Conservation (phyloP, 2,888 invertebrate genomes). For the Cepaea hortensis region DNA sequence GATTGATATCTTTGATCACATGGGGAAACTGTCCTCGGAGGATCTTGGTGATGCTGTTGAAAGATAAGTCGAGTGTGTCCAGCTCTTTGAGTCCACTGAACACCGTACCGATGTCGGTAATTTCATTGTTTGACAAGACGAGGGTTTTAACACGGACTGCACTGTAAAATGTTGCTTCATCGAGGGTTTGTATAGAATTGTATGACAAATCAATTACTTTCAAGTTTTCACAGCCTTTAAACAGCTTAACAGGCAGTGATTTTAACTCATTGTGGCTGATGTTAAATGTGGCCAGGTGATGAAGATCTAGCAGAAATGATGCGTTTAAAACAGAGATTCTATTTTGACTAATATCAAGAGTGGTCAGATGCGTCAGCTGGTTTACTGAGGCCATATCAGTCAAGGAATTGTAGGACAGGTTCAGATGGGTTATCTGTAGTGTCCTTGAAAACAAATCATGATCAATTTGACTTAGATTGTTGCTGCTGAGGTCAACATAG, state of each 20-base stretch:
- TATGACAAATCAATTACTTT: slow-evolving; percentile 56
- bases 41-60: slow-evolving; percentile 55
- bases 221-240: slow-evolving; percentile 55
- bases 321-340: slow-evolving; percentile 48
- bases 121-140: slow-evolving; percentile 50
- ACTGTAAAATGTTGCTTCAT: slow-evolving; percentile 50
- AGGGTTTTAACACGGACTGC: slow-evolving; percentile 53
- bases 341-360: slow-evolving; percentile 57
- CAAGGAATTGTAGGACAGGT: slow-evolving; percentile 49
- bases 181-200: slow-evolving; percentile 48
- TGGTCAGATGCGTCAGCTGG: not conserved
- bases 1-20: slow-evolving; percentile 57
- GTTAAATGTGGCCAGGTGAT: slow-evolving; percentile 50
- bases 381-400: slow-evolving; percentile 30
- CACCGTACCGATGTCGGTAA: slow-evolving; percentile 43
- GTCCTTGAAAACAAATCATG: slow-evolving; percentile 47
- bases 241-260: slow-evolving; percentile 53
- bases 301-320: slow-evolving; percentile 53
- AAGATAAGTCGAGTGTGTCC: slow-evolving; percentile 51
- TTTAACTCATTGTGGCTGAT: slow-evolving; percentile 55
- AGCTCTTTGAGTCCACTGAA: slow-evolving; percentile 38
- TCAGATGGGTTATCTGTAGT: slow-evolving; percentile 35
- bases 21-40: slow-evolving; percentile 53
- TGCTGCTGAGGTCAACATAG: slow-evolving; percentile 55
- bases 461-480: slow-evolving; percentile 55